These are phyloP conservation scores for Lasius fuliginosus DNA, from an alignment of 2,888 invertebrate genomes.

Conservation along the genomic window DNA sequence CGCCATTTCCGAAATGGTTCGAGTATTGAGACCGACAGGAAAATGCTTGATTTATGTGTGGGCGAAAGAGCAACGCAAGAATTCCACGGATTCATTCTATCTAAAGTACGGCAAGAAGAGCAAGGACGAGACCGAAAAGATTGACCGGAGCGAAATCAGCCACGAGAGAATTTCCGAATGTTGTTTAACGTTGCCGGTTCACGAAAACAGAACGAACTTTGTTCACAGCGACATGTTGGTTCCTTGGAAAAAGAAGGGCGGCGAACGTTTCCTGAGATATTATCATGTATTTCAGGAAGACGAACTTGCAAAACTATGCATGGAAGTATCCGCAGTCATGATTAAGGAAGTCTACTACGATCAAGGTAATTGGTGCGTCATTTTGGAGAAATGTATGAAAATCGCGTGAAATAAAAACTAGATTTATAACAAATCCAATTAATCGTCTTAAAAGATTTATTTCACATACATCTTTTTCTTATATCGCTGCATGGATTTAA, in stretches of 20 bases:
- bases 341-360: constrained; percentile 94
- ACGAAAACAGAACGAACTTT: constrained; percentile 97
- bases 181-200: constrained; percentile 90
- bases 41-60: constrained; percentile 97
- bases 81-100: constrained; percentile 90
- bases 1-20: constrained; percentile 92
- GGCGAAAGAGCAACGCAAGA: constrained; percentile 95
- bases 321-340: constrained; percentile 86
- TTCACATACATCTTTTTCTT: background rate
- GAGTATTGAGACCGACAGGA: constrained; percentile 92
- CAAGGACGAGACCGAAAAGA: constrained; percentile 85
- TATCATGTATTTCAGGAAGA: constrained; percentile 97
- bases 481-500: background rate
- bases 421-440: background rate
- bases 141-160: constrained; percentile 64
- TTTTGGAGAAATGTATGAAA: constrained; percentile 89
- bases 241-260: constrained; percentile 94
- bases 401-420: constrained; percentile 15
- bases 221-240: constrained; percentile 96
- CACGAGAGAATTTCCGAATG: constrained; percentile 62
- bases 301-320: constrained; percentile 92
- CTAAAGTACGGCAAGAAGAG: constrained; percentile 88
- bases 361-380: constrained; percentile 98
- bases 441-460: background rate
- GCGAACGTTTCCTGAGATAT: constrained; percentile 90